Evolutionary conservation across 2,113 vertebrate species (phyloP).

Genomic region (Chaetodon auriga): DNA sequence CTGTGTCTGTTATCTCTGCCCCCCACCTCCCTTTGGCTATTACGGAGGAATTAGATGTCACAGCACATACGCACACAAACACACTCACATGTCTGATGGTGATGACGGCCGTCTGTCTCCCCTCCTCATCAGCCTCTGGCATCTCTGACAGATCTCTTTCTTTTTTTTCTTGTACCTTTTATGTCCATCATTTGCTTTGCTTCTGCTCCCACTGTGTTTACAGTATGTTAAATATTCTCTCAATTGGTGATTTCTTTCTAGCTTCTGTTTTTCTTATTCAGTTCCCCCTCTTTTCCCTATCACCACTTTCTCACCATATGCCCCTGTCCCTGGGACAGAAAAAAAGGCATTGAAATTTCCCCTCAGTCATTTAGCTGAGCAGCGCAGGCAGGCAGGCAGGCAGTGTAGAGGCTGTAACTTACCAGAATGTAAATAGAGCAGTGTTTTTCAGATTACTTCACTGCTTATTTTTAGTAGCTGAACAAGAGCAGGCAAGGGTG

Average conservation of each 20-base stretch:
- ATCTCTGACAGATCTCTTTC: not conserved
- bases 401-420: conserved; percentile 67
- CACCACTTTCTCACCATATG: conserved; percentile 38
- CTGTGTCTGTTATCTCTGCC: conserved; percentile 59
- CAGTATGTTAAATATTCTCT: not conserved
- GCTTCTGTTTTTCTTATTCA: conserved; percentile 1
- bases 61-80: conserved; percentile 33
- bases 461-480: conserved; percentile 84
- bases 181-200: not conserved
- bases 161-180: not conserved
- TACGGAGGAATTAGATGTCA: conserved; percentile 63
- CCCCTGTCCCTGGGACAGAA: conserved; percentile 34
- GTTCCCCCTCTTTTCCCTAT: conserved; percentile 1
- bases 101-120: conserved; percentile 33
- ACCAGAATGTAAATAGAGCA: conserved; percentile 84
- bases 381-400: conserved; percentile 55
- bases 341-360: conserved; percentile 64
- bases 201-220: not conserved
- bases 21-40: conserved; percentile 50
- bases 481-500: conserved; percentile 79
- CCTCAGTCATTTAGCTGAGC: conserved; percentile 68
- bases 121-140: not conserved
- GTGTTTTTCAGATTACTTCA: conserved; percentile 84
- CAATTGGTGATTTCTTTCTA: not conserved
- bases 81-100: conserved; percentile 9